Evolutionary conservation across 2,113 vertebrate species (phyloP).

Genomic region (Cavia porcellus): DNA sequence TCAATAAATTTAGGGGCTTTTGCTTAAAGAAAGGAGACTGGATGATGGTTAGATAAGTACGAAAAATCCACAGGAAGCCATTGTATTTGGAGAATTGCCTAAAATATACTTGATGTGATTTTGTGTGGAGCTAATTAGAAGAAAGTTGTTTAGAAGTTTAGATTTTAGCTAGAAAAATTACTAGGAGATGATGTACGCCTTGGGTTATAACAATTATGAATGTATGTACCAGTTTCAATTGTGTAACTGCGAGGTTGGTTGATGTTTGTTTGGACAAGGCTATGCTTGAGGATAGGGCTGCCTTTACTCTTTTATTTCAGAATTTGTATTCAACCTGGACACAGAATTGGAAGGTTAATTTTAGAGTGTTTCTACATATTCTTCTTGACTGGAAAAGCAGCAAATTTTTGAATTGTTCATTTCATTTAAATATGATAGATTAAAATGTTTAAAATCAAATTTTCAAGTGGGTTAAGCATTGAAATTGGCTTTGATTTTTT

Average conservation of each 20-base stretch:
- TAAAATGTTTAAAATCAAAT: conserved; percentile 59
- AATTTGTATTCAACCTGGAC: not conserved
- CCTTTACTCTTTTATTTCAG: conserved; percentile 41
- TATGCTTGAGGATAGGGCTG: not conserved
- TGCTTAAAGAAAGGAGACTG: not conserved
- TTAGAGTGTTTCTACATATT: not conserved
- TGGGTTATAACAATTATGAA: not conserved
- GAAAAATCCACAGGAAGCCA: not conserved
- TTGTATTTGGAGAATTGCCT: not conserved
- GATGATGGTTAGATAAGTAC: not conserved
- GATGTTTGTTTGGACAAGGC: not conserved
- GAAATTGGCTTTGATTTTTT: conserved; percentile 63
- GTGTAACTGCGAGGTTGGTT: not conserved
- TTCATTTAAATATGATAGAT: conserved; percentile 57
- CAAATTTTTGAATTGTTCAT: conserved; percentile 45
- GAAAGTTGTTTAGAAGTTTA: not conserved
- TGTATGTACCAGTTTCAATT: not conserved
- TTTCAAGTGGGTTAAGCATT: conserved; percentile 61
- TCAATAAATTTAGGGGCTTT: not conserved
- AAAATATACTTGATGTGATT: not conserved
- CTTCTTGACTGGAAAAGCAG: conserved; percentile 29
- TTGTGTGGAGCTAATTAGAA: not conserved
- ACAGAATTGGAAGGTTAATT: not conserved
- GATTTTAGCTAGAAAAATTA: conserved; percentile 1
- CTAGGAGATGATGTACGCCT: not conserved